Percentiles rank a stretch among this genome's conserved stretches.
Conservation (phyloP, 2,888 invertebrate genomes). For the Colostygia pectinataria region DNA sequence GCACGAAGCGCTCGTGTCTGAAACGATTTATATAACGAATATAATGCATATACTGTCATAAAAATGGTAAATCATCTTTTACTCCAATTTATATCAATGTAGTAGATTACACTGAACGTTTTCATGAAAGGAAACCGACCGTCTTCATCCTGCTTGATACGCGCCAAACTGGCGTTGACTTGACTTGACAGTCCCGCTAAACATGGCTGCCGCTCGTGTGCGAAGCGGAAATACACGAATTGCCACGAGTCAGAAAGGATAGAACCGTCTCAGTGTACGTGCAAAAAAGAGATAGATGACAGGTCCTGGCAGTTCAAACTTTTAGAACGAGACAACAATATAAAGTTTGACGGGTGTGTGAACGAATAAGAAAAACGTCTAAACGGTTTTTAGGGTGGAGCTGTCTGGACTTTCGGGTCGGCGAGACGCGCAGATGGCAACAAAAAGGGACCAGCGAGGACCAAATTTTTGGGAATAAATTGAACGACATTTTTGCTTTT, state of each 20-base stretch:
- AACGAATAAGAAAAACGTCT: conserved; percentile 70
- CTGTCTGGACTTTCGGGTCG: conserved; percentile 76
- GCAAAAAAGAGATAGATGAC: conserved; percentile 75
- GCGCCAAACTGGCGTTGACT: conserved; percentile 78
- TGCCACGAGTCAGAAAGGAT: conserved; percentile 76
- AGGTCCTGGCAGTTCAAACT: conserved; percentile 68
- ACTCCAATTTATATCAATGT: conserved; percentile 28
- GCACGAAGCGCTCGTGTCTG: conserved; percentile 41
- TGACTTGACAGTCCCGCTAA: conserved; percentile 80
- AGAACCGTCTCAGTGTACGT: conserved; percentile 61
- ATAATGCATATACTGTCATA: conserved; percentile 16
- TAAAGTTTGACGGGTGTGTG: conserved; percentile 64
- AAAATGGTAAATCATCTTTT: conserved; percentile 7
- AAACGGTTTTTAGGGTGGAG: conserved; percentile 82
- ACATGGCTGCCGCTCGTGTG: conserved; percentile 79
- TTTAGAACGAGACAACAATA: conserved; percentile 72
- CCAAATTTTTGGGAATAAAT: conserved; percentile 79
- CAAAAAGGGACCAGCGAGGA: conserved; percentile 77
- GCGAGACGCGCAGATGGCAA: conserved; percentile 77
- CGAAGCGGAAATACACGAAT: conserved; percentile 81
- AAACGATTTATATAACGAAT: conserved; percentile 45
- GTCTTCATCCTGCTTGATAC: conserved; percentile 68
- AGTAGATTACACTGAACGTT: conserved; percentile 47
- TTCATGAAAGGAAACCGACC: conserved; percentile 64
- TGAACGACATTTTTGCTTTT: conserved; percentile 79